A percentile compares a stretch with the other conserved stretches of the same genome.
phyloP scores from a whole-genome alignment of 2,113 vertebrate genomes.

The Phrynosoma blainvillii region DNA sequence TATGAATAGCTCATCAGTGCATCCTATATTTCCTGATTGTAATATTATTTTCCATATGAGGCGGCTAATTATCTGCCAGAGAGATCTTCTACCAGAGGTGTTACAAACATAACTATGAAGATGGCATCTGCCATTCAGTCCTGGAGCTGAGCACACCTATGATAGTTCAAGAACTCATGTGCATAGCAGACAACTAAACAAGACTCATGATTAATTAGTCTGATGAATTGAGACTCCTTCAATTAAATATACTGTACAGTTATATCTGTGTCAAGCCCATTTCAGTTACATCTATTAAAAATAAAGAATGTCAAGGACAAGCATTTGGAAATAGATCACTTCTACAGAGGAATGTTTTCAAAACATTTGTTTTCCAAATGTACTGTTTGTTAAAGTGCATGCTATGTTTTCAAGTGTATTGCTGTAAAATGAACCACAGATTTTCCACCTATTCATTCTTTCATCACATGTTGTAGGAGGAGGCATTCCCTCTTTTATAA shows the following conservation, averaged over 20 bases:
- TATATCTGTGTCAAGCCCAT: not conserved
- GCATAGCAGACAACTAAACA: too few relatives aligned
- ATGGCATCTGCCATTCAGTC: too few relatives aligned
- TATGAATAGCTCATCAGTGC: not conserved
- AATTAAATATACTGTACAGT: too few relatives aligned
- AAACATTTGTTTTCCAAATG: not conserved
- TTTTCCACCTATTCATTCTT: not conserved
- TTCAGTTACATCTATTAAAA: not conserved
- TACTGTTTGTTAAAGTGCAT: not conserved
- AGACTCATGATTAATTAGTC: too few relatives aligned
- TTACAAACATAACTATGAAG: too few relatives aligned
- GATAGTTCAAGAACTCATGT: too few relatives aligned
- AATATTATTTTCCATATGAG: not conserved
- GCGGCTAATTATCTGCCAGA: not conserved
- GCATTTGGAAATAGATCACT: not conserved
- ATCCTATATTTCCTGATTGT: not conserved
- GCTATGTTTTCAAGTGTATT: slow-evolving; percentile 24
- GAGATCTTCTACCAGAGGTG: not conserved
- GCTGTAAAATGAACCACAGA: not conserved
- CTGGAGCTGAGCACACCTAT: too few relatives aligned
- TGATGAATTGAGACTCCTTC: too few relatives aligned
- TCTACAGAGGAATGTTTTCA: not conserved
- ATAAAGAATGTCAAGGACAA: not conserved
- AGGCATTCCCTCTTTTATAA: not conserved
- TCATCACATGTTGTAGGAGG: too few relatives aligned